Evolutionary conservation across 2,797 vertebrate species (phyloP), one percentile per base, ranked within the genome.

Genomic region (Brachymystax lenok): DNA sequence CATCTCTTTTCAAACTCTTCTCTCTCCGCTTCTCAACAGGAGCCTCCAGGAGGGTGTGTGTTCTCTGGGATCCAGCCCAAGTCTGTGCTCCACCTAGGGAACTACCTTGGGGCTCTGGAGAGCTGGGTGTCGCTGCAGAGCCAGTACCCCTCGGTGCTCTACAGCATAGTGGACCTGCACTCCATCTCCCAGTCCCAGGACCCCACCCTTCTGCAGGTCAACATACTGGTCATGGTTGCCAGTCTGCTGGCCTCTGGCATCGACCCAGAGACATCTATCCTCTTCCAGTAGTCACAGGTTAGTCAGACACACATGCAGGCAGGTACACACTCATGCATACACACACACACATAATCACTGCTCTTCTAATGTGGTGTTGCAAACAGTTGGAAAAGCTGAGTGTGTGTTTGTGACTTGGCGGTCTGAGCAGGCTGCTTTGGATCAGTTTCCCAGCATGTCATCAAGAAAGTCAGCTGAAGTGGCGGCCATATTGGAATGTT

Each of bases 1-100:
- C 35, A 30, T 56, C 16, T 14, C 51, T 70, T 7, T 19, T 46
- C 30, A 21, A 13, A 17, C 50, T 54, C 3, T 59, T 63, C 27
- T 21, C 21, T 69, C 28, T 19, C 30, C 52, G 64, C 24, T 21
- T 8, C 17, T 14, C 64, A 76, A 61, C n/a, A 93, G 91, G 78
- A 76, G 46, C 61, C 78, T 71, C 52, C 75, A 21, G 78, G 54
- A 51, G 80, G 77, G 0, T 94, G 96, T 0, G 91, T 99, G 0
- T 99, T 99, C 88, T 99, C 98, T 0, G 97, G 97, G 71, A 98
- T 98, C 89, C 97, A 98, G 87, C 98, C 97, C 0, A 99, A 97
- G 0, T 97, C 97, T 10, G 93, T 95, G 0, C 97, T 95, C 67
- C 97, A 99, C 88, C 90, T 99, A 56, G 97, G 97, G 12, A 99